These are phyloP conservation scores for Scaptodrosophila latifasciaeformis DNA, from an alignment of 2,888 invertebrate genomes.

Conservation along the genomic window DNA sequence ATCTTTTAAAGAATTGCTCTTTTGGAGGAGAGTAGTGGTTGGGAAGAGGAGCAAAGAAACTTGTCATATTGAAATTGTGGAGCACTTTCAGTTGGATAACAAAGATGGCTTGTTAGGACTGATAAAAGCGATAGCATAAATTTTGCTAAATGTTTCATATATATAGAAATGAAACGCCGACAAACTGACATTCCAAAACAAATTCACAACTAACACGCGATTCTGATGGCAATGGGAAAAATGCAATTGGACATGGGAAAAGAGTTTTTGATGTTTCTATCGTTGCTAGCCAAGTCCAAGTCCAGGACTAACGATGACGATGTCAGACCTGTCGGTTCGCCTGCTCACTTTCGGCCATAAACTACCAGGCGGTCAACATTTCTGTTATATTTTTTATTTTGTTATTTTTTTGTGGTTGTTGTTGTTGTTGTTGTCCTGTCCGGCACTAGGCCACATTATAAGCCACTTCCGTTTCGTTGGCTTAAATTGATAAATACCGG, in stretches of 20 bases:
- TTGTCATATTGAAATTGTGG: slow-evolving; percentile 41
- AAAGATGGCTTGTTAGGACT: slow-evolving; percentile 27
- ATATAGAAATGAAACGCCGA: background rate
- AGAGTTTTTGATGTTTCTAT: slow-evolving; percentile 58
- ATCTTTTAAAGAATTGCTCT: slow-evolving; percentile 4
- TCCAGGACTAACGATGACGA: too few species aligned
- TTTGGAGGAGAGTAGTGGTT: slow-evolving; percentile 15
- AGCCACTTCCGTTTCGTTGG: slow-evolving; percentile 59
- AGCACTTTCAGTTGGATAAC: slow-evolving; percentile 23
- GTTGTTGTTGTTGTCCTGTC: background rate
- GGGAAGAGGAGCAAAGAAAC: slow-evolving; percentile 18
- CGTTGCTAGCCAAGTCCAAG: slow-evolving; percentile 6
- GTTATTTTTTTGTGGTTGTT: too few species aligned
- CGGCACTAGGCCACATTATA: slow-evolving; percentile 51
- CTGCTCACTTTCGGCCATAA: too few species aligned
- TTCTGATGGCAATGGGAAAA: background rate
- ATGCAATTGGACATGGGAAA: slow-evolving; percentile 34
- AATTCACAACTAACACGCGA: background rate
- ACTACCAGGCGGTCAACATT: background rate
- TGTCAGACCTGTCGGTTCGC: too few species aligned
- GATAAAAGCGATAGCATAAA: slow-evolving; percentile 32
- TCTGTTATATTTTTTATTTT: background rate
- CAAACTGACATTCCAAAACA: background rate
- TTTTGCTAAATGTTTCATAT: slow-evolving; percentile 13
- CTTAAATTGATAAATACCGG: slow-evolving; percentile 71